These are phyloP conservation scores for Eulemur albifrons DNA, from an alignment of 2,797 vertebrate species.

Conservation along the genomic window DNA sequence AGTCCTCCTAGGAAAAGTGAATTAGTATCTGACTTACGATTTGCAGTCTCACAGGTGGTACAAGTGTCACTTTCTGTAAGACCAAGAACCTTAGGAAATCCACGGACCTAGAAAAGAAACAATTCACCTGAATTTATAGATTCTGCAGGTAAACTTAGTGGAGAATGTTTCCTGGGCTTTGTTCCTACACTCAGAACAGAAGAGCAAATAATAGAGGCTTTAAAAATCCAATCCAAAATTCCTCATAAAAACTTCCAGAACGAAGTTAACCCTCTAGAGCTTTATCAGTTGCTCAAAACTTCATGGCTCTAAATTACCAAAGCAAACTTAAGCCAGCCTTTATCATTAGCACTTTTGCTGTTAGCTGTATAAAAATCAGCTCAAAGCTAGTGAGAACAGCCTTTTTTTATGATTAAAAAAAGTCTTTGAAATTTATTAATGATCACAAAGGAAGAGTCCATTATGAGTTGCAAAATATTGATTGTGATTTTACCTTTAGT, in stretches of 20 bases:
- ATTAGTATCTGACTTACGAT: neutral
- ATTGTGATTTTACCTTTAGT: neutral
- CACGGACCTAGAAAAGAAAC: neutral
- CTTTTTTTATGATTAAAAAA: neutral
- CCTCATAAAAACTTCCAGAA: neutral
- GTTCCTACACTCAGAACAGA: neutral
- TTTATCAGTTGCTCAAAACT: neutral
- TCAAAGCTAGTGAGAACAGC: neutral
- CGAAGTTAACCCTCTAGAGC: neutral
- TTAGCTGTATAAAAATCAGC: neutral
- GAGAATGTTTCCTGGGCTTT: neutral
- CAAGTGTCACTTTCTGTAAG: neutral
- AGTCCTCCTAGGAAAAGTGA: neutral
- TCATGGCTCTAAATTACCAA: neutral
- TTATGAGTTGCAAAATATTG: neutral
- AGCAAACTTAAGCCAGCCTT: neutral
- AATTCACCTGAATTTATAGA: neutral
- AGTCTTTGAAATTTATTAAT: neutral
- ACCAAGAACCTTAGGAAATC: neutral
- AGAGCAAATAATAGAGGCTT: neutral
- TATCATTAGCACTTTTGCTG: neutral
- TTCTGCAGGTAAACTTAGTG: neutral
- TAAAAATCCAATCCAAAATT: neutral
- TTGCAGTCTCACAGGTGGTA: neutral
- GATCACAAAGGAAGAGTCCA: neutral